Evolutionary conservation across 2,797 vertebrate genomes (phyloP).

Genomic region (Parambassis ranga): DNA sequence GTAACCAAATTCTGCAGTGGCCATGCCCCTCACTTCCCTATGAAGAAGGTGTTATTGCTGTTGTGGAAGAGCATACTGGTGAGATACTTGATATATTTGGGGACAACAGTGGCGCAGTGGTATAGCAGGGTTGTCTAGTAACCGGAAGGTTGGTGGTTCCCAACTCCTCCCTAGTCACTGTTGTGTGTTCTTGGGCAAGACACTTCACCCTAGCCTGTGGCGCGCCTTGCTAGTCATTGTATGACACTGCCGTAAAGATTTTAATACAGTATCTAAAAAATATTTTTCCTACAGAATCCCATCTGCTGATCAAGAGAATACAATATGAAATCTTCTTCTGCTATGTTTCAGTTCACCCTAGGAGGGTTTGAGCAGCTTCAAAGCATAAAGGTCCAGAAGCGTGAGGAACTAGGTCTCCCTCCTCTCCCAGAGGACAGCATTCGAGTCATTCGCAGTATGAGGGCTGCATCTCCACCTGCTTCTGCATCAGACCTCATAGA

Average conservation of each 20-base stretch:
- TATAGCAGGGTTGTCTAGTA: no score
- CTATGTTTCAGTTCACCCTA: conserved; percentile 86
- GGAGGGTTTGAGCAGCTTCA: conserved; percentile 96
- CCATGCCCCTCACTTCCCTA: conserved; percentile 97
- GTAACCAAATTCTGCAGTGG: conserved; percentile 99
- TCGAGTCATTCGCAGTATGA: conserved; percentile 93
- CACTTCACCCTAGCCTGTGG: no score
- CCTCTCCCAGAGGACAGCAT: conserved; percentile 98
- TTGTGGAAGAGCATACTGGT: conserved; percentile 98
- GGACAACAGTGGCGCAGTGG: no score
- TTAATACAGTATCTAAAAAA: no score
- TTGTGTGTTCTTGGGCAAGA: no score
- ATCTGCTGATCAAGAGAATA: no score
- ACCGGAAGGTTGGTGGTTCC: no score
- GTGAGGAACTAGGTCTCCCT: conserved; percentile 85
- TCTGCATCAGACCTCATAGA: conserved; percentile 97
- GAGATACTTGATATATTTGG: no score
- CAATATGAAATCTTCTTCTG: background rate
- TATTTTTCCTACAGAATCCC: no score
- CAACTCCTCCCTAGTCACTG: no score
- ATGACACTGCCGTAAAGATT: no score
- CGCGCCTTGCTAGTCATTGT: no score
- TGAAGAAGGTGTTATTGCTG: conserved; percentile 97
- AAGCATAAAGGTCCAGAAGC: conserved; percentile 88
- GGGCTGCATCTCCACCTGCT: conserved; percentile 93